Base-by-base conservation (phyloP, 2,888 invertebrate genomes). In the Tetrapedia diversipes region DNA sequence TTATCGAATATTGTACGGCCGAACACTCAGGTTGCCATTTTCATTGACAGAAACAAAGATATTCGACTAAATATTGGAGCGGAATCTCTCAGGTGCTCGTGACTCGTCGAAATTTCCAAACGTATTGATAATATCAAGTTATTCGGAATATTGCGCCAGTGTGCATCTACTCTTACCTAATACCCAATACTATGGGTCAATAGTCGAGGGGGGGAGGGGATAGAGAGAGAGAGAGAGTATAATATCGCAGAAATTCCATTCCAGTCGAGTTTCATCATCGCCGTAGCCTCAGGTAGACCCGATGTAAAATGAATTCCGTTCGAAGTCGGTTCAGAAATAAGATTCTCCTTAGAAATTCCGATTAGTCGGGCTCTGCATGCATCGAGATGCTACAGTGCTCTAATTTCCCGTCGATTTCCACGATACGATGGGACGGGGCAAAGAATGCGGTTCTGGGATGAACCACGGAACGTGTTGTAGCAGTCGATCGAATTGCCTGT, bases 201-300 rank as follows among this genome's bases (percentile, higher is more conserved):
- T 73, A 37, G 29, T 32, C 65, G 60, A 32, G 16, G 7, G 34
- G n/a, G n/a, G n/a, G n/a, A n/a, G n/a, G n/a, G n/a, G n/a, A n/a
- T n/a, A n/a, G n/a, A 22, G 43, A 54, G 59, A 39, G 29, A 16
- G 63, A 14, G 56, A 24, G 59, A 34, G 41, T 67, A 57, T 56
- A 75, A 76, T 76, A 75, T 60, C 65, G 37, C 49, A 60, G 69
- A 77, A 77, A 77, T 77, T 76, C 77, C 64, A 77, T 64, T 69
- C 59, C 59, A 54, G 60, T 24, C 51, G 59, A 67, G 57, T 77
- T 70, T 60, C 63, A 77, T 69, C 63, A 77, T 75, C 54, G 60
- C 57, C 57, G 45, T 59, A 43, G 54, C 29, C 37, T 29, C 41
- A 39, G 69, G 47, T 49, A 60, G 22, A 61, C 29, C 16, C 53